These are phyloP conservation scores for Stegostoma tigrinum DNA, from an alignment of 2,113 vertebrate genomes.

Conservation along the genomic window DNA sequence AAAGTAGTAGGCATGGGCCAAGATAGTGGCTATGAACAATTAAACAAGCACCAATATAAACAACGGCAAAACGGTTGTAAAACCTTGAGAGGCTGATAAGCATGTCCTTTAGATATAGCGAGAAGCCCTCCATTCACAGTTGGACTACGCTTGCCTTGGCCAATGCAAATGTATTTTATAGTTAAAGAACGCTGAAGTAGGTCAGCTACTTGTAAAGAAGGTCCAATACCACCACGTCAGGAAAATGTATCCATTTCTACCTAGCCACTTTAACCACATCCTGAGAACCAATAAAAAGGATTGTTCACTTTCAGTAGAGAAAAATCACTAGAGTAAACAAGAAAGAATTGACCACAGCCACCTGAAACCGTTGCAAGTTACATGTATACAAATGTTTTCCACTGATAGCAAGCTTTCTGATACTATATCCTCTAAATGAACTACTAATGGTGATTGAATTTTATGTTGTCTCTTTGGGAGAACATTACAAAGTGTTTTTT, in stretches of 20 bases:
- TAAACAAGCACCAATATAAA: neutral
- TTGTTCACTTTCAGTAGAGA: neutral
- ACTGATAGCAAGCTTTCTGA: neutral
- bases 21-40: too few species aligned
- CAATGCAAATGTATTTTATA: too few species aligned
- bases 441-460: neutral
- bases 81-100: neutral
- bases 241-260: neutral
- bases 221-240: neutral
- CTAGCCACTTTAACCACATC: neutral
- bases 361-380: too few species aligned
- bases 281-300: neutral
- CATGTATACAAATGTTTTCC: neutral
- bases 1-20: neutral
- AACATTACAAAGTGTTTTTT: neutral
- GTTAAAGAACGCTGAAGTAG: neutral
- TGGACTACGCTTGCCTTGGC: neutral
- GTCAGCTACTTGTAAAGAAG: neutral
- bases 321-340: neutral
- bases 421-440: neutral
- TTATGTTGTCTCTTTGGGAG: neutral
- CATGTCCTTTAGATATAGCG: neutral
- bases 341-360: neutral
- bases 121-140: neutral
- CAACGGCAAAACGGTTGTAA: too few species aligned